Evolutionary conservation across 2,797 vertebrate species (phyloP).

Genomic region (Coreius guichenoti): DNA sequence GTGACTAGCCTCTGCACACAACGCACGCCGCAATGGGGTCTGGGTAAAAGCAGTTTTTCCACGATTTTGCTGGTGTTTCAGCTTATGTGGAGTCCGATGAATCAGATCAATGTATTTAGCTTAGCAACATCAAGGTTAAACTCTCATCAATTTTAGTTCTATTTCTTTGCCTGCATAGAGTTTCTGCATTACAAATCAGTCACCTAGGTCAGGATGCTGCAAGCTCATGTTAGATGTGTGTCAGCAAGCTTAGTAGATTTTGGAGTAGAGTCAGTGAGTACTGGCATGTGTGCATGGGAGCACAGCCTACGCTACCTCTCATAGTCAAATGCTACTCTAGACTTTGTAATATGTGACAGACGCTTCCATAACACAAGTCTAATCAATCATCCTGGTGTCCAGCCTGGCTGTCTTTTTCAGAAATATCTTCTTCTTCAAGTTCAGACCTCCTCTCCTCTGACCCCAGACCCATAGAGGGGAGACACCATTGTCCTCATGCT

Average conservation of each 20-base stretch:
- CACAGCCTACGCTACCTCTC: neutral
- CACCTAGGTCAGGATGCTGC: neutral
- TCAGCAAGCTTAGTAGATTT: neutral
- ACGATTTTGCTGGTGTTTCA: no score
- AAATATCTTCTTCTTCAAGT: slow-evolving; percentile 70
- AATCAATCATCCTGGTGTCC: slow-evolving; percentile 4
- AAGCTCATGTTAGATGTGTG: neutral
- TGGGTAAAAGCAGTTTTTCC: no score
- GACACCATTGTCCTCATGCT: slow-evolving; percentile 76
- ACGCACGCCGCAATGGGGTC: no score
- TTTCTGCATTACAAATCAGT: neutral
- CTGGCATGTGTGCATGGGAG: neutral
- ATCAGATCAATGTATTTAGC: no score
- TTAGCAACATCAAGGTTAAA: no score
- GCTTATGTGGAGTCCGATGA: no score
- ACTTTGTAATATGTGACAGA: neutral
- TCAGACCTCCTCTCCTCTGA: slow-evolving; percentile 71
- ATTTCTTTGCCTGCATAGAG: no score
- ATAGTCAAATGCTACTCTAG: neutral
- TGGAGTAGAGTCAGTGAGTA: neutral
- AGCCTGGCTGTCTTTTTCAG: slow-evolving; percentile 21
- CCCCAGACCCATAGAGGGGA: slow-evolving; percentile 70
- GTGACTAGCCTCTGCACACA: no score
- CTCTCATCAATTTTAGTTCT: no score
- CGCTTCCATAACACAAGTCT: neutral